Evolutionary conservation across 2,113 vertebrate species (phyloP).

Genomic region (Pluvialis apricaria): DNA sequence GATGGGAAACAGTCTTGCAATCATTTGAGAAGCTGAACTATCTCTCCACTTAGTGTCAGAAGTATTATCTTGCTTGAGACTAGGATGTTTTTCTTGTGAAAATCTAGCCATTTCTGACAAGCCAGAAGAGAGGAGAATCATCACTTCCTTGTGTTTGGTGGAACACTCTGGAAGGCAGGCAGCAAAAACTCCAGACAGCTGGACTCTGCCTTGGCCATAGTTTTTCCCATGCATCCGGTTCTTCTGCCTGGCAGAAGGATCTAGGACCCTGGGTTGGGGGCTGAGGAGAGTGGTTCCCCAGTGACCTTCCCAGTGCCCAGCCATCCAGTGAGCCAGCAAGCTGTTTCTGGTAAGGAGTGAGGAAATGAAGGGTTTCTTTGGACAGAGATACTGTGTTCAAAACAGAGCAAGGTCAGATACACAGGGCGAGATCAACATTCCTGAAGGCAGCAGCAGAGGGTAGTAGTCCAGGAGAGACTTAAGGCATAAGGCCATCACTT

Average conservation of each 20-base stretch:
- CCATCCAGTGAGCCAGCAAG: not conserved
- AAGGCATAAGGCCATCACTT: not conserved
- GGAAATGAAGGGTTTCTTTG: not conserved
- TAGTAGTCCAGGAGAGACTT: not conserved
- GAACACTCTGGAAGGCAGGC: not conserved
- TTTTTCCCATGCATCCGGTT: not conserved
- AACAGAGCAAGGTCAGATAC: not conserved
- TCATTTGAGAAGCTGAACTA: not conserved
- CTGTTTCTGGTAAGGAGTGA: not conserved
- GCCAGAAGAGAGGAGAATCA: not conserved
- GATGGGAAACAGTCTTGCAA: not conserved
- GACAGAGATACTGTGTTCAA: not conserved
- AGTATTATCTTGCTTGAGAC: not conserved
- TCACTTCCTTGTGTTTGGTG: not conserved
- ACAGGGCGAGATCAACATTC: not conserved
- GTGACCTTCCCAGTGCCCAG: not conserved
- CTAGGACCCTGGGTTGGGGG: not conserved
- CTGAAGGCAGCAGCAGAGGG: not conserved
- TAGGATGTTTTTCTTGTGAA: not conserved
- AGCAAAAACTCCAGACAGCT: not conserved
- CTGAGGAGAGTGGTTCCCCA: not conserved
- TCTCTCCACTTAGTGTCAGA: not conserved
- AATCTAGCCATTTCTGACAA: not conserved
- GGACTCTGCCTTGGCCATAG: not conserved
- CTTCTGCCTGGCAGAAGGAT: not conserved